A percentile compares a stretch with the other conserved stretches of the same genome.
These are phyloP conservation scores for Axis porcinus DNA, from an alignment of 2,113 vertebrate genomes.

Conservation along the genomic window DNA sequence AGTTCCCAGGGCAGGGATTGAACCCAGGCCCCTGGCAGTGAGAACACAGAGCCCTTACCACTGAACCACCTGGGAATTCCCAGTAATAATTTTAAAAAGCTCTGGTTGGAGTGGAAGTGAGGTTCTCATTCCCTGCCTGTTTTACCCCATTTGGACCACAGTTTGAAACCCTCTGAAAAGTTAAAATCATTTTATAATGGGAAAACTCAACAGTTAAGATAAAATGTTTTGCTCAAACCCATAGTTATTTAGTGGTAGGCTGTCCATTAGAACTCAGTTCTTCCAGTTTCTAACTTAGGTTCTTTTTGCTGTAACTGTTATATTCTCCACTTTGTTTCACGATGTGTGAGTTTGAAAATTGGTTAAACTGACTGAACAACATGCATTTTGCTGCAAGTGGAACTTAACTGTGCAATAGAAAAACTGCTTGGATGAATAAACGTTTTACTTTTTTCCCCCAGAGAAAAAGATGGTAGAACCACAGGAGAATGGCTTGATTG, in stretches of 20 bases:
- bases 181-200: background rate
- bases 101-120: background rate
- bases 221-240: background rate
- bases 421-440: constrained; percentile 1
- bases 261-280: background rate
- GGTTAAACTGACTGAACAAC: background rate
- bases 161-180: background rate
- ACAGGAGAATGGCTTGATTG: constrained; percentile 77
- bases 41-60: background rate
- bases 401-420: background rate
- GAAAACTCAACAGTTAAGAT: background rate
- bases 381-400: background rate
- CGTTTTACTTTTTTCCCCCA: background rate
- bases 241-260: background rate
- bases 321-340: background rate
- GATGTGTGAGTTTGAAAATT: background rate
- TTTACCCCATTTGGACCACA: background rate
- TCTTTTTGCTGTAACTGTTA: background rate
- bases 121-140: background rate
- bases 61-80: background rate
- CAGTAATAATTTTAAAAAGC: background rate
- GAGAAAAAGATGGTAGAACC: constrained; percentile 77
- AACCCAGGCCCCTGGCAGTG: background rate
- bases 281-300: background rate
- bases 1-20: background rate